Percentiles rank a stretch among this genome's conserved stretches.
Evolutionary conservation across 2,113 vertebrate species (phyloP).

Genomic region (Sander lucioperca): DNA sequence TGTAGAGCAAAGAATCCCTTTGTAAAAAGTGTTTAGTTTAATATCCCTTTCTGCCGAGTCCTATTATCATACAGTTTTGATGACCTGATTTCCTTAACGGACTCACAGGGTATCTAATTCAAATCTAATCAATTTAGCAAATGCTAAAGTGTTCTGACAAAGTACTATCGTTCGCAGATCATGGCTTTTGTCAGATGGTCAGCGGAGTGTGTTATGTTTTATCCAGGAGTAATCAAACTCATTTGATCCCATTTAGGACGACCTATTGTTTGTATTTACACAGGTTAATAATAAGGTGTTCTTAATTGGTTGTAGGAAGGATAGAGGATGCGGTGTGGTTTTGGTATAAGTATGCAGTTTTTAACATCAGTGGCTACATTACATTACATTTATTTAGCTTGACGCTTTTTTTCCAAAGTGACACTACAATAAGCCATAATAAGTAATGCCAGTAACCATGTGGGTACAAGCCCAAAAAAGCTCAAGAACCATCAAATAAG

Average conservation of each 20-base stretch:
- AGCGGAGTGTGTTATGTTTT: neutral
- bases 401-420: neutral
- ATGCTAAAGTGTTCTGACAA: conserved; percentile 29
- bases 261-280: neutral
- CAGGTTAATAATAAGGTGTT: neutral
- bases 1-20: conserved; percentile 16
- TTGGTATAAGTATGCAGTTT: neutral
- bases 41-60: conserved; percentile 46
- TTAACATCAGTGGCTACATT: neutral
- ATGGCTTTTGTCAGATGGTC: neutral
- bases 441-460: too few relatives aligned
- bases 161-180: conserved; percentile 27
- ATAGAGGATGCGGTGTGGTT: neutral
- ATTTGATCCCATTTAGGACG: neutral
- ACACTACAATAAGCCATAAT: neutral
- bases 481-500: neutral
- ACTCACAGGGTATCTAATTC: conserved; percentile 51
- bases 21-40: conserved; percentile 48
- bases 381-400: neutral
- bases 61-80: conserved; percentile 50
- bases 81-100: conserved; percentile 41
- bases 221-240: neutral
- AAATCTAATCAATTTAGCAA: conserved; percentile 53
- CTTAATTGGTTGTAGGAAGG: neutral
- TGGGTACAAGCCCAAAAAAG: neutral